Evolutionary conservation across 2,888 invertebrate species (phyloP).

Genomic region (Nephrotoma appendiculata): DNA sequence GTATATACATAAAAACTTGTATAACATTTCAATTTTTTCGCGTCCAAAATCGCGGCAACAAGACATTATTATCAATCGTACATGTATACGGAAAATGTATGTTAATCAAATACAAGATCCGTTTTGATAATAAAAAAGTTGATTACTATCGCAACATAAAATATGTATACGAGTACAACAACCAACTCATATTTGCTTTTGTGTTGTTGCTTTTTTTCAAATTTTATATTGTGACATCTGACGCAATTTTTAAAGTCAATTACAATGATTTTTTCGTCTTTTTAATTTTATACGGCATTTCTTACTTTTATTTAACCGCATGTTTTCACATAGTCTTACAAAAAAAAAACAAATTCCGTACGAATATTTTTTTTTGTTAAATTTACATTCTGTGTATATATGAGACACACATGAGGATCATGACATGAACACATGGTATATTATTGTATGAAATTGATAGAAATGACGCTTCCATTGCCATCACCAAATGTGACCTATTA

Average conservation of each 20-base stretch:
- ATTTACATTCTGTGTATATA: neutral
- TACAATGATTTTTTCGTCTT: neutral
- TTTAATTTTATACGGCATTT: neutral
- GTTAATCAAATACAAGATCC: neutral
- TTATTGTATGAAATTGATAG: neutral
- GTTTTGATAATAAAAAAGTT: neutral
- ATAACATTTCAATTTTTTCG: neutral
- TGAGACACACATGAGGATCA: neutral
- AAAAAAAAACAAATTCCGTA: neutral
- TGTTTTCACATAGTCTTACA: neutral
- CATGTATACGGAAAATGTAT: neutral
- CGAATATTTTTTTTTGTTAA: neutral
- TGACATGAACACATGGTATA: neutral
- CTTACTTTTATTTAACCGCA: neutral
- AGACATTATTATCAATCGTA: neutral
- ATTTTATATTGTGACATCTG: neutral
- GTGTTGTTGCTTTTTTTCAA: neutral
- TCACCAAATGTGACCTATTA: neutral
- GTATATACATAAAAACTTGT: neutral
- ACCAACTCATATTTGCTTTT: neutral
- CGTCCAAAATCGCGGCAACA: neutral
- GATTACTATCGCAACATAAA: neutral
- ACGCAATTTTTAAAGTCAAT: neutral
- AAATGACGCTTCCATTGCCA: neutral
- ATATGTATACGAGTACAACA: neutral